Evolutionary conservation across 2,797 vertebrate species (phyloP), one percentile per base, ranked within the genome.

Genomic region (Anomalospiza imberbis): DNA sequence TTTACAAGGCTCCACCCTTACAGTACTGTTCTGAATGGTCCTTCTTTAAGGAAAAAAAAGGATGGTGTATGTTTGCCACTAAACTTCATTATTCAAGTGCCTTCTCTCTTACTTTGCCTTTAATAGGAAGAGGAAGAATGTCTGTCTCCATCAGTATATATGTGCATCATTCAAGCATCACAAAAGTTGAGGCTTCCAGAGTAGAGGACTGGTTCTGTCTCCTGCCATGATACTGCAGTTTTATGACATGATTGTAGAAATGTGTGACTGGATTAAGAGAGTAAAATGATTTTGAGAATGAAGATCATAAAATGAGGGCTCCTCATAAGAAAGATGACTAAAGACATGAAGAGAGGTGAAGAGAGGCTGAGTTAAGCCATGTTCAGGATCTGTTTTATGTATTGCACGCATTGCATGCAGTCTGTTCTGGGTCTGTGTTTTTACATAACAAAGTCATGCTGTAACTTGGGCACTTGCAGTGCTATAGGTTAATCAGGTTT

Each of bases 401-500:
- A 13, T 72, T 48, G 25, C 62, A 25, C 1, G 0, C 21, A 7
- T 5, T 61, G 55, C 21, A 4, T 22, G 31, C 40, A n/a, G 42
- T 5, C 29, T 79, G 24, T 25, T 63, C 28, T 72, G 74, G 32
- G 24, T 45, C 38, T 38, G 15, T 65, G 45, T 53, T 88, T 45
- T 89, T 94, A 36, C 66, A 36, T 94, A 91, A 89, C 14, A 6
- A 85, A 91, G 44, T 93, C 58, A 1, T 83, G 91, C 81, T 81
- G 54, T 58, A 66, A 93, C 82, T 85, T 85, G 73, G 87, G 10
- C 3, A 2, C 29, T 89, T 75, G 58, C 67, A 24, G 34, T 88
- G 55, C 67, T 65, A 1, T 82, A 79, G 42, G 60, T 88, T 91
- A 79, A 78, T 95, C 83, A 91, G 75, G 70, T 94, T 74, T 95